These are phyloP conservation scores for Mesoligia furuncula DNA, from an alignment of 2,888 invertebrate species.

Conservation along the genomic window DNA sequence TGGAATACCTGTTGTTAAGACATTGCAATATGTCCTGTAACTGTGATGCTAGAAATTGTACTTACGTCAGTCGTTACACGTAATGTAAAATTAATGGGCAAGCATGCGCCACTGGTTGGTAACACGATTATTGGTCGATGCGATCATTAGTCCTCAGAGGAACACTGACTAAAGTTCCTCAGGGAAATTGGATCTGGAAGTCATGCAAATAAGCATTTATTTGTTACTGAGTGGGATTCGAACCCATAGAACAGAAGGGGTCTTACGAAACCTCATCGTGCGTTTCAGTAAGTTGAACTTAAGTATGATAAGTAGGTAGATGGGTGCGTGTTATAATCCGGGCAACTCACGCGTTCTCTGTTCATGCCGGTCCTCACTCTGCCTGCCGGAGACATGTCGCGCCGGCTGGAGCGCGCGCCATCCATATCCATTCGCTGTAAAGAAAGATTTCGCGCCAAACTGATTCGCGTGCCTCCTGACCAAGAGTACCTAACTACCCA, in stretches of 20 bases:
- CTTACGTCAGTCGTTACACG: conserved; percentile 35
- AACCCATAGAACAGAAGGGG: conserved; percentile 31
- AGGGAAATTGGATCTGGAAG: conserved; percentile 45
- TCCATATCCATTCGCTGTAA: conserved; percentile 89
- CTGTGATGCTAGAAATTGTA: conserved; percentile 33
- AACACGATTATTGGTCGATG: conserved; percentile 26
- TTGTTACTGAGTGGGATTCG: conserved; percentile 36
- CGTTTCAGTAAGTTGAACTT: conserved; percentile 16
- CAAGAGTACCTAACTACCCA: neutral
- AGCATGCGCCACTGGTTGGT: conserved; percentile 34
- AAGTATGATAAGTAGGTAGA: neutral
- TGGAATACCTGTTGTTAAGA: conserved; percentile 37
- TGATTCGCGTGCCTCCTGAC: conserved; percentile 3
- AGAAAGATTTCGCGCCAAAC: conserved; percentile 4
- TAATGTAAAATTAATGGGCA: conserved; percentile 26
- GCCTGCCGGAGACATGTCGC: conserved; percentile 96
- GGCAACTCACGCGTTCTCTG: conserved; percentile 87
- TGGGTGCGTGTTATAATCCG: conserved; percentile 10
- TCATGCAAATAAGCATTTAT: conserved; percentile 44
- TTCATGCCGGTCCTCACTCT: conserved; percentile 93
- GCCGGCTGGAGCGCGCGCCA: conserved; percentile 93
- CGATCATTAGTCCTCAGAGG: conserved; percentile 30
- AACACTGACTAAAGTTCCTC: conserved; percentile 33
- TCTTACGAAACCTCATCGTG: conserved; percentile 24
- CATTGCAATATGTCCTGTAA: conserved; percentile 21